phyloP scores from a whole-genome alignment of 2,888 invertebrate genomes.

The Epinotia nisella region DNA sequence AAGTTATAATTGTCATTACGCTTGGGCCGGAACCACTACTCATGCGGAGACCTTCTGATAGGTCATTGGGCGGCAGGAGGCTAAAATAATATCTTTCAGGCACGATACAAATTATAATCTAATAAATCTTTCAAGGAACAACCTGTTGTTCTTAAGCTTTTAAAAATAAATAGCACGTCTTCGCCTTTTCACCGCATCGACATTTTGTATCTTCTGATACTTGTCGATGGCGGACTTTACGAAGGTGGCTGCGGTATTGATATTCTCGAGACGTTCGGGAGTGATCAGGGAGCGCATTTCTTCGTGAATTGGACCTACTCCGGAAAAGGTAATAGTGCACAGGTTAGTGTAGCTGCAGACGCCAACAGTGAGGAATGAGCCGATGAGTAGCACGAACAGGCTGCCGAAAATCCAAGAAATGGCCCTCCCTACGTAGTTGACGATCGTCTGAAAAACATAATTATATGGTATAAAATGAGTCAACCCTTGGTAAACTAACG shows the following conservation, averaged over 20 bases:
- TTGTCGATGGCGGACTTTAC: slow-evolving; percentile 86
- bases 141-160: slow-evolving; percentile 31
- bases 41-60: no score
- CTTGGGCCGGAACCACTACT: no score
- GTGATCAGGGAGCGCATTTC: slow-evolving; percentile 85
- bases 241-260: slow-evolving; percentile 84
- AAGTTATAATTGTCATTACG: no score
- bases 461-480: not conserved
- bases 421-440: slow-evolving; percentile 67
- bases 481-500: no score
- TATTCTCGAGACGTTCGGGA: slow-evolving; percentile 85
- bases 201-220: slow-evolving; percentile 79
- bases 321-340: slow-evolving; percentile 85
- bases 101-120: slow-evolving; percentile 25
- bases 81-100: slow-evolving; percentile 25
- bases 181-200: slow-evolving; percentile 57
- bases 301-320: slow-evolving; percentile 84
- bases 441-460: slow-evolving; percentile 68
- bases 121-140: slow-evolving; percentile 29
- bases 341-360: slow-evolving; percentile 86
- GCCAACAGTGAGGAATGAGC: slow-evolving; percentile 72
- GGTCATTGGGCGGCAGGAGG: no score
- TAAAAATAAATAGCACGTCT: slow-evolving; percentile 58
- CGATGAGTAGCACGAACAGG: slow-evolving; percentile 79
- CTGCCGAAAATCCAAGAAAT: slow-evolving; percentile 73